Evolutionary conservation across 1,140 invertebrate genomes (phyloP), one percentile per base, ranked within the genome.

Genomic region (Hypsibius dujardini): DNA sequence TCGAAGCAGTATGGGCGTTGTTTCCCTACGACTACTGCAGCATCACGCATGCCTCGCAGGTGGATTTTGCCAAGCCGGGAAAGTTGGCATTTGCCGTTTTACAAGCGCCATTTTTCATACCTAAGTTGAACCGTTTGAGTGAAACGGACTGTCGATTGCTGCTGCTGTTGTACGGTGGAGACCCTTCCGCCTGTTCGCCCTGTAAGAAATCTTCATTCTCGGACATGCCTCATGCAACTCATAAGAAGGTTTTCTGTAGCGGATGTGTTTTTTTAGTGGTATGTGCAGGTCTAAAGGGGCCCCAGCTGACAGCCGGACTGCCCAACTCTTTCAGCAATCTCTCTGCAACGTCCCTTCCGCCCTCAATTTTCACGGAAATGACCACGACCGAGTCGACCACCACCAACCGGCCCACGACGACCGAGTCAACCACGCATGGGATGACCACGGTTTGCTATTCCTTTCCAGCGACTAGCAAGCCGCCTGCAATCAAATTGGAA

Each of bases 1-100:
- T 3, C 62, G 62, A 67, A 67, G 62, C 62, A 12, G 45, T 7
- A 12, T 67, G 62, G 62, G 12, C 12, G 42, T 42, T 67, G 12
- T 67, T 67, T 42, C 62, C 62, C 3, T 67, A 67, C 42, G 62
- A 67, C 62, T 67, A 67, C 42, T 67, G 62, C 62, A 67, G 62
- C 62, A 45, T 67, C 42, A 67, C 62, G 7, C 62, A 67, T 45
- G 3, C 12, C 12, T 42, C 12, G 42, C 62, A 12, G 42, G 42
- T 7, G 3, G 62, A 67, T 7, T 42, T 15, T 42, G 12, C 62
- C 42, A 15, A 15, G 7, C 62, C 62, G 42, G 62, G 62, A 12
- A 67, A 12, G 7, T 12, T 45, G 42, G 62, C 62, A 7, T 67
- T 67, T 42, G 12, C 62, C 3, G 62, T 67, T 7, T 42, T 67